Conservation (phyloP, 2,113 vertebrate species). For the Microtus montanus region DNA sequence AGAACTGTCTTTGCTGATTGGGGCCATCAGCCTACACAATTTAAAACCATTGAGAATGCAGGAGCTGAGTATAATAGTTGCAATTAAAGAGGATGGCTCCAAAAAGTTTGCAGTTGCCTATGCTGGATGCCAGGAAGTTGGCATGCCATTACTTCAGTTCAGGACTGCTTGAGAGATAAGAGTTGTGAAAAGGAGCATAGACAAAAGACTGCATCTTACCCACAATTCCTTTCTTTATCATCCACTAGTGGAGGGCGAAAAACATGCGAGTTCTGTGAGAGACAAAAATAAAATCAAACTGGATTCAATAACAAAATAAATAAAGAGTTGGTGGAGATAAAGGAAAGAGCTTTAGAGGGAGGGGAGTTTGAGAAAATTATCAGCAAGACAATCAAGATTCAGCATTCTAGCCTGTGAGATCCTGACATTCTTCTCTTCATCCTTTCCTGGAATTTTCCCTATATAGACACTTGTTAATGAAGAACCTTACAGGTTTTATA, state of each 20-base stretch:
- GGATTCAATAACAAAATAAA: background rate
- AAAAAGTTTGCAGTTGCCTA: slow-evolving; percentile 12
- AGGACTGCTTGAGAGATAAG: background rate
- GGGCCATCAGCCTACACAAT: background rate
- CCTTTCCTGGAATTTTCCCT: background rate
- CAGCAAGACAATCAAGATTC: background rate
- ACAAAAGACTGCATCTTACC: slow-evolving; percentile 28
- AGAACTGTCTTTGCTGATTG: slow-evolving; percentile 43
- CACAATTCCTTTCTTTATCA: background rate
- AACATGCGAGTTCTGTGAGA: background rate
- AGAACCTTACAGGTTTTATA: background rate
- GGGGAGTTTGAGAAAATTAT: background rate
- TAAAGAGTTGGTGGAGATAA: background rate
- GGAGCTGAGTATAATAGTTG: background rate
- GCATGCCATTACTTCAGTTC: background rate
- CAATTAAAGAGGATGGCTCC: slow-evolving; percentile 39
- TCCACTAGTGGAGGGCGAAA: slow-evolving; percentile 39
- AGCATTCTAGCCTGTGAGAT: background rate
- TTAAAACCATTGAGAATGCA: slow-evolving; percentile 40
- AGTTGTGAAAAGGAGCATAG: background rate
- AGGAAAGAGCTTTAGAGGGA: background rate
- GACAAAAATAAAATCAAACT: background rate
- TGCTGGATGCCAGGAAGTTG: background rate
- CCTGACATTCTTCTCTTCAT: background rate
- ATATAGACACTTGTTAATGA: background rate